phyloP scores from a whole-genome alignment of 2,888 invertebrate genomes.

The Homarus gammarus region DNA sequence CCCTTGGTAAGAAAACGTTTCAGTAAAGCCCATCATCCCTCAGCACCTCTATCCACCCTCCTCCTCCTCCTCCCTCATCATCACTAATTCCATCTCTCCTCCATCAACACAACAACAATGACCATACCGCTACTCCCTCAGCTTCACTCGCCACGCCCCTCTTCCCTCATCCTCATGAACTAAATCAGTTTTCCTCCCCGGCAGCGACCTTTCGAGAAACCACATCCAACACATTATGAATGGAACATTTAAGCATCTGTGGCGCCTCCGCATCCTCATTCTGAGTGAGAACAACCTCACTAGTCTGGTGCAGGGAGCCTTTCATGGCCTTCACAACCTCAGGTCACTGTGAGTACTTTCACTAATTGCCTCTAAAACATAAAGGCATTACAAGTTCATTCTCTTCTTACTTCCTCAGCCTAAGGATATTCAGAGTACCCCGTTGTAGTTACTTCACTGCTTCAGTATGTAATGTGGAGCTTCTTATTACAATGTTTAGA shows the following conservation, averaged over 20 bases:
- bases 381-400: too few species aligned
- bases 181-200: background rate
- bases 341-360: constrained; percentile 83
- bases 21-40: background rate
- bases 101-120: too few species aligned
- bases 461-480: too few species aligned
- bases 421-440: too few species aligned
- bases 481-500: too few species aligned
- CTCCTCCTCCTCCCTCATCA: background rate
- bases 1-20: too few species aligned
- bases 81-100: background rate
- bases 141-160: background rate
- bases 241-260: constrained; percentile 77
- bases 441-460: too few species aligned
- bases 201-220: constrained; percentile 79
- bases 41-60: background rate
- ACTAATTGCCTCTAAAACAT: too few species aligned
- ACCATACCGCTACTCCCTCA: background rate
- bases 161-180: background rate
- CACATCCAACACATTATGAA: constrained; percentile 77
- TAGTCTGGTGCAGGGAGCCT: constrained; percentile 85
- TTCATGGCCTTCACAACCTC: constrained; percentile 86
- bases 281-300: constrained; percentile 91
- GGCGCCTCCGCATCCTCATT: constrained; percentile 80
- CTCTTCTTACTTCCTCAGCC: too few species aligned